Conservation (phyloP, 2,888 invertebrate species). For the Yponomeuta evonymella region DNA sequence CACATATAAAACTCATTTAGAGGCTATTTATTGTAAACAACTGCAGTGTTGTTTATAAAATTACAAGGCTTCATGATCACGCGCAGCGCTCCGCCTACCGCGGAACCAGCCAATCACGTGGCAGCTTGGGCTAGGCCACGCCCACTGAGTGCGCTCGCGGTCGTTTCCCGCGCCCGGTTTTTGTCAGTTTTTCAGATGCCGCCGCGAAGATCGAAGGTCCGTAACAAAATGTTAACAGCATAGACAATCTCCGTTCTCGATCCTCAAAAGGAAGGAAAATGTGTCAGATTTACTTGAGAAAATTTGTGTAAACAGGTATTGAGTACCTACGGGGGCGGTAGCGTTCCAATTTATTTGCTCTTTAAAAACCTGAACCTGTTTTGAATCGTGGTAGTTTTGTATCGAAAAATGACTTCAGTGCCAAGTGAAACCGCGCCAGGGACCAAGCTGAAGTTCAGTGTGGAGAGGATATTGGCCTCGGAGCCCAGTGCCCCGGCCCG, state of each 20-base stretch:
- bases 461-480: constrained; percentile 80
- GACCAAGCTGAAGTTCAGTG: constrained; percentile 80
- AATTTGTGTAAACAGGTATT: too few species aligned
- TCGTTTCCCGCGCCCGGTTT: constrained; percentile 34
- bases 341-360: background rate
- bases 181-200: constrained; percentile 60
- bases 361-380: background rate
- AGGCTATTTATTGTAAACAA: constrained; percentile 71
- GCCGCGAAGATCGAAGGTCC: constrained; percentile 36
- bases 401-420: constrained; percentile 54
- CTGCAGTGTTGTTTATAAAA: constrained; percentile 58
- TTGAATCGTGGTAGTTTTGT: background rate
- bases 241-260: background rate
- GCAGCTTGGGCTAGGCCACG: constrained; percentile 44
- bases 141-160: constrained; percentile 57
- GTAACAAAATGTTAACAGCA: constrained; percentile 15
- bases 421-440: constrained; percentile 44
- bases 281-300: too few species aligned
- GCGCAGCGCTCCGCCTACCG: constrained; percentile 46
- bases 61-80: constrained; percentile 61
- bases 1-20: constrained; percentile 71
- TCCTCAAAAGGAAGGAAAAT: background rate
- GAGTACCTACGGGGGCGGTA: background rate
- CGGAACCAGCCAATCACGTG: constrained; percentile 43
- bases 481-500: constrained; percentile 32